Evolutionary conservation across 2,888 invertebrate species (phyloP).

Genomic region (Drosophila pegasa): DNA sequence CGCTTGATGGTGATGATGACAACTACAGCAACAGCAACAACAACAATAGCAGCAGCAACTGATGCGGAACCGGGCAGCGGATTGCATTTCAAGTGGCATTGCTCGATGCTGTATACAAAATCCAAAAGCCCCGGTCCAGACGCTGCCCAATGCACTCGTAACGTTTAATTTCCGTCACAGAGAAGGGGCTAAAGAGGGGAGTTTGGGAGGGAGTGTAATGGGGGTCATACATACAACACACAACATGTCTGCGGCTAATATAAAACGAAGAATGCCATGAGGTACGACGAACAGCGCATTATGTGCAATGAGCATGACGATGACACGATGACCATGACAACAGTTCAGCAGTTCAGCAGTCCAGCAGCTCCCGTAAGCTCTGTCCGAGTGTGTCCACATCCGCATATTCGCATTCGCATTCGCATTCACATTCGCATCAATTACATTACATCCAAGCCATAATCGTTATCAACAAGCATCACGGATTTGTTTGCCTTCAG

Average conservation of each 20-base stretch:
- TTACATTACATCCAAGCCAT: slow-evolving; percentile 51
- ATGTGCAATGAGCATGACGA: slow-evolving; percentile 34
- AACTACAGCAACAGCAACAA: slow-evolving; percentile 36
- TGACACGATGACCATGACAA: slow-evolving; percentile 12
- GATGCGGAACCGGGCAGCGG: slow-evolving; percentile 54
- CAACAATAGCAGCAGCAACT: slow-evolving; percentile 33
- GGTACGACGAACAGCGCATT: slow-evolving; percentile 54
- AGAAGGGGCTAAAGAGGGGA: neutral
- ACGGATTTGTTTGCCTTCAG: slow-evolving; percentile 70
- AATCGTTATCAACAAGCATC: slow-evolving; percentile 71
- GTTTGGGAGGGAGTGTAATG: neutral
- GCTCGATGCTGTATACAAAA: slow-evolving; percentile 55
- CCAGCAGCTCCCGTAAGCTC: slow-evolving; percentile 15
- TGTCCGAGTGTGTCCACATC: slow-evolving; percentile 13
- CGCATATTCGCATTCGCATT: slow-evolving; percentile 15
- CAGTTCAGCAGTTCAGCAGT: slow-evolving; percentile 25
- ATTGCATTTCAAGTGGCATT: slow-evolving; percentile 73
- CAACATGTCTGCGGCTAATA: slow-evolving; percentile 79
- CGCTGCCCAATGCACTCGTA: slow-evolving; percentile 72
- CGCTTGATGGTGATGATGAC: slow-evolving; percentile 77
- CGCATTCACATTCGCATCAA: slow-evolving; percentile 23
- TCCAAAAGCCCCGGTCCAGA: slow-evolving; percentile 43
- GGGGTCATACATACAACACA: slow-evolving; percentile 14
- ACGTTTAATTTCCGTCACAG: slow-evolving; percentile 76
- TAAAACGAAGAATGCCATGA: slow-evolving; percentile 75